Evolutionary conservation across 2,113 vertebrate species (phyloP), one percentile per base, ranked within the genome.

Genomic region (Rhombomys opimus): DNA sequence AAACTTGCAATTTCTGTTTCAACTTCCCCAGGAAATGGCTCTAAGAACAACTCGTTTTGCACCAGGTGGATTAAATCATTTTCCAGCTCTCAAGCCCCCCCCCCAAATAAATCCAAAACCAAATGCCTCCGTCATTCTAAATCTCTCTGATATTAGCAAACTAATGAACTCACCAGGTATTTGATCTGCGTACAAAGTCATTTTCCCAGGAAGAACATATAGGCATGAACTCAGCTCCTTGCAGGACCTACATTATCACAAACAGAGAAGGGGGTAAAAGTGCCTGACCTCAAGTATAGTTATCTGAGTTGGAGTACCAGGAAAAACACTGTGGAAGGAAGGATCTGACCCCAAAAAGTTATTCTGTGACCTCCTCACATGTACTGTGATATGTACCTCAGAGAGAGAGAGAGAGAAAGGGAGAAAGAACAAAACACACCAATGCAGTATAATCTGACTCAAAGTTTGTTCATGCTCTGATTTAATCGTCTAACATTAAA

Each of bases 281-380:
- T 23, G 32, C 18, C 78, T n/a, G 4, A 23, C 1, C 9, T 14
- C 54, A 59, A 23, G 18, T 81, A 20, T n/a, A 17, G 2, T 81
- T 5, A 7, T 10, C 78, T 22, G 52, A 59, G 18, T n/a, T n/a
- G 18, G 78, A 57, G 20, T n/a, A 5, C 35, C 35, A 23, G 52
- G 18, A 80, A 20, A 7, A 14, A 22, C 8, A 35, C 0, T 1
- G 2, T 59, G 0, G 4, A 22, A 7, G 5, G 10, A 59, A 2
- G n/a, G 32, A 81, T n/a, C 20, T 81, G 52, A 59, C 32, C 13
- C 30, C 52, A 18, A 57, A 1, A 5, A n/a, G 20, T n/a, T 57
- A 1, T n/a, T 59, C 32, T 59, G 18, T 81, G 4, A 57, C 5
- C 54, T 22, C 4, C 11, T n/a, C 32, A 59, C 32, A n/a, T 22